Evolutionary conservation across 2,113 vertebrate species (phyloP).

Genomic region (Ammospiza nelsoni): DNA sequence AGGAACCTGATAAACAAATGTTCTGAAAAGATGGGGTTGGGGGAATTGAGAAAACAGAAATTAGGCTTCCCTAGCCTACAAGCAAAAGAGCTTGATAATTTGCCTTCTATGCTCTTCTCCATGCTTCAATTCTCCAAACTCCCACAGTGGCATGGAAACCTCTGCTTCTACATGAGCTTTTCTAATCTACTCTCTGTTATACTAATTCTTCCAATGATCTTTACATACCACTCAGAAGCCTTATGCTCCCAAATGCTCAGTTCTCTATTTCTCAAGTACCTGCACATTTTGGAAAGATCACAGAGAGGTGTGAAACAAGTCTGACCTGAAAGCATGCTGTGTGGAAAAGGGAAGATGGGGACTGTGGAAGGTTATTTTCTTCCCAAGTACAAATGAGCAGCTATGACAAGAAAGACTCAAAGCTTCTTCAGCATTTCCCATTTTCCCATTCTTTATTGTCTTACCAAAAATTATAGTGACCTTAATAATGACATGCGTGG

Average conservation of each 20-base stretch:
- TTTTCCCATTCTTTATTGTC: not conserved
- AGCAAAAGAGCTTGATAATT: not conserved
- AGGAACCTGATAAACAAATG: not conserved
- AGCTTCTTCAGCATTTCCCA: not conserved
- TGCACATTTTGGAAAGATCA: not conserved
- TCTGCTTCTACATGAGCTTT: not conserved
- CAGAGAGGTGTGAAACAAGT: not conserved
- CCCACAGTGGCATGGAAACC: not conserved
- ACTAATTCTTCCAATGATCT: not conserved
- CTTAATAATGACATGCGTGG: not conserved
- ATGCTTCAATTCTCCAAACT: not conserved
- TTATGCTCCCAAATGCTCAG: not conserved
- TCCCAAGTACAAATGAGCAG: not conserved
- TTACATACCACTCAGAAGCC: not conserved
- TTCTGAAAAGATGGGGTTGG: not conserved
- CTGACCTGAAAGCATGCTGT: not conserved
- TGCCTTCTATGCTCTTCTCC: not conserved
- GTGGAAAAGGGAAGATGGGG: not conserved
- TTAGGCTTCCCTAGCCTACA: not conserved
- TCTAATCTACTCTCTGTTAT: not conserved
- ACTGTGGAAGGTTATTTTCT: not conserved
- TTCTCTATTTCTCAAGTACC: not conserved
- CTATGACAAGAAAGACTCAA: not conserved
- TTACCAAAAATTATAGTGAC: not conserved
- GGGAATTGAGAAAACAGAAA: not conserved